phyloP scores from a whole-genome alignment of 1,140 invertebrate genomes.

The Pogonus chalceus region DNA sequence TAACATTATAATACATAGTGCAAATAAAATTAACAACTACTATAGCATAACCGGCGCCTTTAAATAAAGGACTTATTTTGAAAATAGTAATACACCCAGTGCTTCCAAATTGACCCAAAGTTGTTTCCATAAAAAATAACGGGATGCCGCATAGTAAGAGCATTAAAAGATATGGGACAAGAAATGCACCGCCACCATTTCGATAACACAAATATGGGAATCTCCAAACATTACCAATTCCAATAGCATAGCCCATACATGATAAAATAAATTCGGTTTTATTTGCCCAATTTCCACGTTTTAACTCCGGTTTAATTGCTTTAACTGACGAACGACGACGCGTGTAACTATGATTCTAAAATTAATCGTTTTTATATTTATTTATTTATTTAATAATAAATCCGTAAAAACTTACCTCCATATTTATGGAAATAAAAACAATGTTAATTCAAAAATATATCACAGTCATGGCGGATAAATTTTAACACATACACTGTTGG shows the following conservation, averaged over 20 bases:
- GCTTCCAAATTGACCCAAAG: constrained; percentile 74
- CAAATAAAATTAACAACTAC: constrained; percentile 83
- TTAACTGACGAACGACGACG: neutral
- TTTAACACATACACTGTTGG: too few relatives aligned
- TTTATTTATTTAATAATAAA: too few relatives aligned
- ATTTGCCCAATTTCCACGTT: constrained; percentile 45
- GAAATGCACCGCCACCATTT: constrained; percentile 72
- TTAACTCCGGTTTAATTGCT: constrained; percentile 1
- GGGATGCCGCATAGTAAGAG: constrained; percentile 74
- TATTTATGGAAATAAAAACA: too few relatives aligned
- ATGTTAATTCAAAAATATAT: too few relatives aligned
- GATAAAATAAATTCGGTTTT: constrained; percentile 65
- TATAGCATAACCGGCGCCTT: constrained; percentile 78
- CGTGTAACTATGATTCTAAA: neutral
- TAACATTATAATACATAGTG: constrained; percentile 86
- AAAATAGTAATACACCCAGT: constrained; percentile 72
- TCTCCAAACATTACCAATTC: constrained; percentile 77
- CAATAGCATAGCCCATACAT: constrained; percentile 64
- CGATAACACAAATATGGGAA: constrained; percentile 77
- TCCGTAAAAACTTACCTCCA: too few relatives aligned
- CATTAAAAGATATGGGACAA: constrained; percentile 65
- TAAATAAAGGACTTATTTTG: constrained; percentile 68
- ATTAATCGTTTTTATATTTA: too few relatives aligned
- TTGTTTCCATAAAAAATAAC: constrained; percentile 80
- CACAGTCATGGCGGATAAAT: too few relatives aligned